These are phyloP conservation scores for Syndactyla subalaris DNA, from an alignment of 2,797 vertebrate species.

Conservation along the genomic window DNA sequence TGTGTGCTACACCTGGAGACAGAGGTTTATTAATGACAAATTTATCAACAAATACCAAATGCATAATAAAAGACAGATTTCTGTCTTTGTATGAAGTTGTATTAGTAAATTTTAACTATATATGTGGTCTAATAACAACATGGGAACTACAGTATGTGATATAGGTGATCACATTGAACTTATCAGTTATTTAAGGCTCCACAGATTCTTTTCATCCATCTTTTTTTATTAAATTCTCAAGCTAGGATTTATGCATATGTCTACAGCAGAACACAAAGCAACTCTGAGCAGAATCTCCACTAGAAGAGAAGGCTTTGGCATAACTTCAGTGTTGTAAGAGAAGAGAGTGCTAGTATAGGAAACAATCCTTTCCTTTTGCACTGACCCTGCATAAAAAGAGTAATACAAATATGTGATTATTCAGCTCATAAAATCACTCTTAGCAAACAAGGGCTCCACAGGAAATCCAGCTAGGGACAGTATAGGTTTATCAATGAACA, in stretches of 20 bases:
- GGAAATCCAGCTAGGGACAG: background rate
- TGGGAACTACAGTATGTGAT: fast-evolving
- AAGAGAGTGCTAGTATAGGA: background rate
- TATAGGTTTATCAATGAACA: background rate
- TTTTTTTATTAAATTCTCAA: background rate
- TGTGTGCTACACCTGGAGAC: background rate
- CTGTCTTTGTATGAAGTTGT: background rate
- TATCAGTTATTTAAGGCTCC: background rate
- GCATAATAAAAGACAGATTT: no score
- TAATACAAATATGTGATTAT: background rate
- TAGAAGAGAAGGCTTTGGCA: background rate
- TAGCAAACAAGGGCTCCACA: background rate
- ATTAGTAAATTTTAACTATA: background rate
- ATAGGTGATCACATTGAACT: background rate
- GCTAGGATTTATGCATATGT: background rate
- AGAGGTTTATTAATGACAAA: background rate
- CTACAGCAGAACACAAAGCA: background rate
- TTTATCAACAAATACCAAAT: background rate
- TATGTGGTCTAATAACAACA: background rate
- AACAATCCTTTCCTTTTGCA: background rate
- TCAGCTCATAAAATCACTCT: background rate
- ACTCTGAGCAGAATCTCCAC: background rate
- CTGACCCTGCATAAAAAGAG: background rate
- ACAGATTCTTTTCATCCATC: background rate
- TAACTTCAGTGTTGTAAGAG: background rate